These are phyloP conservation scores for Apotomis betuletana DNA, from an alignment of 2,888 invertebrate genomes.

Conservation along the genomic window DNA sequence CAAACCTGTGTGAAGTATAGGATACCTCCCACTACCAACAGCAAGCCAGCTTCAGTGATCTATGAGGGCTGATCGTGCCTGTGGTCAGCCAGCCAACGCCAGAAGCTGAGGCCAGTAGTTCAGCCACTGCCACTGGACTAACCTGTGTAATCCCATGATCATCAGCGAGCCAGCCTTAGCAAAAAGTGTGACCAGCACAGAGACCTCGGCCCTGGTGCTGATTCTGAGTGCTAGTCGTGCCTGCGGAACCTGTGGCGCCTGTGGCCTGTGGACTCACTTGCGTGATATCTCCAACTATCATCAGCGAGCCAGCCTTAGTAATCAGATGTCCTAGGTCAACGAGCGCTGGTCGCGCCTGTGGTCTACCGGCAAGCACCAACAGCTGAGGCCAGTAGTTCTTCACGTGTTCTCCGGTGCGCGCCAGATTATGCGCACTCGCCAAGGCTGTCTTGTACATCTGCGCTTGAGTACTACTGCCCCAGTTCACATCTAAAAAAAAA, in stretches of 20 bases:
- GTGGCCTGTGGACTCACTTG: constrained; percentile 79
- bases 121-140: constrained; percentile 13
- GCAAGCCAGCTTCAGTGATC: no score
- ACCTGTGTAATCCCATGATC: constrained; percentile 55
- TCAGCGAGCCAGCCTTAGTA: constrained; percentile 94
- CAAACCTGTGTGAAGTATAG: no score
- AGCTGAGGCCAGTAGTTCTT: constrained; percentile 98
- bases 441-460: constrained; percentile 97
- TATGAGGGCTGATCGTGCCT: no score
- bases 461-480: constrained; percentile 98
- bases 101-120: no score
- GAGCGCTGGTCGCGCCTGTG: constrained; percentile 92
- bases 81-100: neutral
- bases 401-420: constrained; percentile 96
- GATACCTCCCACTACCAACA: no score
- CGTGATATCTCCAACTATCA: constrained; percentile 94
- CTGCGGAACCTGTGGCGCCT: neutral
- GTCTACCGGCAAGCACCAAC: constrained; percentile 92
- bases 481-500: constrained; percentile 90
- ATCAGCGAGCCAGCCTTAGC: neutral
- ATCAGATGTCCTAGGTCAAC: constrained; percentile 96
- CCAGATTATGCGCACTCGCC: constrained; percentile 90
- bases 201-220: constrained; percentile 57
- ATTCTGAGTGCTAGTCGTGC: no score
- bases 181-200: no score